Base-by-base conservation (phyloP, 1,140 invertebrate genomes). In the Drosophila micromelanica region DNA sequence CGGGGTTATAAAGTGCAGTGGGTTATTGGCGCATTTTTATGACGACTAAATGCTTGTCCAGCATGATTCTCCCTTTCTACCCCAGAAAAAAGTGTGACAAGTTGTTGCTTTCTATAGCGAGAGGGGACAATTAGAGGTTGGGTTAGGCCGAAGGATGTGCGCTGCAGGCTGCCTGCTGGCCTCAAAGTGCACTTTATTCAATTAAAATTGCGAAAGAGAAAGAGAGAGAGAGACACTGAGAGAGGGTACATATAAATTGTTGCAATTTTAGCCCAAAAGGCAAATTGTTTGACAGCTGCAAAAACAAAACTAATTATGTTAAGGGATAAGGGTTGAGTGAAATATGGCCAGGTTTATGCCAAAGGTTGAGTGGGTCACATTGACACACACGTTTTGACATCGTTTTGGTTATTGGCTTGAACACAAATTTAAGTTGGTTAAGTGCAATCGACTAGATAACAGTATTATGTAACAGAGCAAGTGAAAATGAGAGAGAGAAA, bases 11-110 rank as follows among this genome's bases (percentile, higher is more conserved):
- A 76, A 87, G 82, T 87, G 82, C 82, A 87, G 63, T 87, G 76
- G 82, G 82, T 87, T 86, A 86, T 86, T 86, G 82, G 82, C 82
- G 82, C 82, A 76, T 56, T 87, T 87, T 86, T 86, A 87, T 87
- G 82, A 70, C 55, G 71, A 48, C 51, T 63, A 59, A 62, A 62
- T 46, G 63, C 68, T 77, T 81, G 73, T 64, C 32, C 30, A 32
- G 7, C 32, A 35, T 55, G 54, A 46, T 49, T 6, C 62, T 12
- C 45, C 61, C 23, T 7, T 43, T 15, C 35, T 35, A 15, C 15
- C 13, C 37, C 65, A 86, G 84, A 86, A 78, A 69, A 89, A 89
- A 89, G 79, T 87, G 82, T 87, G 78, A 89, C 79, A 89, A 87
- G 79, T 78, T 87, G 81, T 54, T 60, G n/a, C 17, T 32, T 30